These are phyloP conservation scores for Mastigias papua DNA, from an alignment of 30 jellyfish, hydroid and myxozoan species.

Conservation along the genomic window DNA sequence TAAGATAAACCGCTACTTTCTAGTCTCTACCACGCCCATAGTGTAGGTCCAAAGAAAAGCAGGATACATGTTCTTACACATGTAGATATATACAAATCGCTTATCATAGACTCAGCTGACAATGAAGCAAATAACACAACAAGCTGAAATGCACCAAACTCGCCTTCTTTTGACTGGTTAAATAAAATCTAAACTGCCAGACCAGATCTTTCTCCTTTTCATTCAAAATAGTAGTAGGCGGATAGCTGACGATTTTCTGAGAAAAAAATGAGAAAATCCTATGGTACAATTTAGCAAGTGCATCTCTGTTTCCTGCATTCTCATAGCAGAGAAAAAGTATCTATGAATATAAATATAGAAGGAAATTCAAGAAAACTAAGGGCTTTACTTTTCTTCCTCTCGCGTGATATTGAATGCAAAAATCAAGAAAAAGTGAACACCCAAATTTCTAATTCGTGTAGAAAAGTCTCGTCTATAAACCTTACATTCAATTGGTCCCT, in stretches of 20 bases:
- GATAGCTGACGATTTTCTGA: slow-evolving; percentile 92
- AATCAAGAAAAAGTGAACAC: background rate
- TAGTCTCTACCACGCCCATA: no score
- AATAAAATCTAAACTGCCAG: slow-evolving; percentile 96
- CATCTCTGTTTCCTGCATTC: background rate
- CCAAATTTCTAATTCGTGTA: background rate
- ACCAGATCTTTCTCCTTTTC: slow-evolving; percentile 97
- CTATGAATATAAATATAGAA: background rate
- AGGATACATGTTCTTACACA: no score
- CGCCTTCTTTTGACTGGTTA: slow-evolving; percentile 93
- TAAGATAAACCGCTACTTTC: no score
- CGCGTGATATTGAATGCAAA: no score
- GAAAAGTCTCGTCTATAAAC: background rate
- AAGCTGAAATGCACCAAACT: background rate
- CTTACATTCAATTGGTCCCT: slow-evolving; percentile 93
- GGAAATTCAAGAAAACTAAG: no score
- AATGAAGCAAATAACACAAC: no score
- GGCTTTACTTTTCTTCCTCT: no score
- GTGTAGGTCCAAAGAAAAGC: no score
- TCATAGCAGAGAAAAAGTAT: background rate
- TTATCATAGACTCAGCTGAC: no score
- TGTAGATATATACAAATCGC: no score
- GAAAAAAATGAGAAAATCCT: background rate
- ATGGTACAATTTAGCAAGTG: no score
- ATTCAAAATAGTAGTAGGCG: slow-evolving; percentile 90